Evolutionary conservation across 2,113 vertebrate species (phyloP).

Genomic region (Nymphicus hollandicus): DNA sequence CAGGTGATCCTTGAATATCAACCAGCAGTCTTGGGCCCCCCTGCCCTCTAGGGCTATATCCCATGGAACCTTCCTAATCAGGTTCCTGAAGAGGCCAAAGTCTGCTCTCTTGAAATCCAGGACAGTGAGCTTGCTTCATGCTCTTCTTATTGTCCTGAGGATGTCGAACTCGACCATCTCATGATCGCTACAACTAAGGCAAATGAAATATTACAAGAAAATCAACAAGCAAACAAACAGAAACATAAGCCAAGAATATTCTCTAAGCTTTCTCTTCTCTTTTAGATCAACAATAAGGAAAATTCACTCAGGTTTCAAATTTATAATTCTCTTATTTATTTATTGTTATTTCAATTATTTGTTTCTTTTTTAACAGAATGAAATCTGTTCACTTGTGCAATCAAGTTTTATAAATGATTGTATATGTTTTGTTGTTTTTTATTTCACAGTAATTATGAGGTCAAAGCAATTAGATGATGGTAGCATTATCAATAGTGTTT

Average conservation of each 20-base stretch:
- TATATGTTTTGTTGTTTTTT: neutral
- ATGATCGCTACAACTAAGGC: too few species aligned
- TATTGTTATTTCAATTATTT: neutral
- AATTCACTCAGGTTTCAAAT: neutral
- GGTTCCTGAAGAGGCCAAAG: too few species aligned
- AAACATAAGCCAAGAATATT: neutral
- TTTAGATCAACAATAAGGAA: fast-evolving
- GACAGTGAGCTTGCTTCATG: too few species aligned
- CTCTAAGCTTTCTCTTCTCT: neutral
- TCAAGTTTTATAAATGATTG: neutral
- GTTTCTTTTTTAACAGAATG: neutral
- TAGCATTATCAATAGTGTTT: neutral
- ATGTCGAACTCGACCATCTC: too few species aligned
- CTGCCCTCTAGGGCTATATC: too few species aligned
- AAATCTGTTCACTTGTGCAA: neutral
- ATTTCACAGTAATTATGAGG: neutral
- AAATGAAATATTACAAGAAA: neutral
- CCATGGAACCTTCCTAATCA: too few species aligned
- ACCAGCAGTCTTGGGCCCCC: too few species aligned
- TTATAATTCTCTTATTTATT: neutral
- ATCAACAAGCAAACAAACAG: fast-evolving
- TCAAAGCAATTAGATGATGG: neutral
- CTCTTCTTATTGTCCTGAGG: too few species aligned
- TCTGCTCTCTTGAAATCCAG: too few species aligned
- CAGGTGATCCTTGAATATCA: too few species aligned